phyloP scores from a whole-genome alignment of 2,888 invertebrate species.

The Sussaba pulchella region DNA sequence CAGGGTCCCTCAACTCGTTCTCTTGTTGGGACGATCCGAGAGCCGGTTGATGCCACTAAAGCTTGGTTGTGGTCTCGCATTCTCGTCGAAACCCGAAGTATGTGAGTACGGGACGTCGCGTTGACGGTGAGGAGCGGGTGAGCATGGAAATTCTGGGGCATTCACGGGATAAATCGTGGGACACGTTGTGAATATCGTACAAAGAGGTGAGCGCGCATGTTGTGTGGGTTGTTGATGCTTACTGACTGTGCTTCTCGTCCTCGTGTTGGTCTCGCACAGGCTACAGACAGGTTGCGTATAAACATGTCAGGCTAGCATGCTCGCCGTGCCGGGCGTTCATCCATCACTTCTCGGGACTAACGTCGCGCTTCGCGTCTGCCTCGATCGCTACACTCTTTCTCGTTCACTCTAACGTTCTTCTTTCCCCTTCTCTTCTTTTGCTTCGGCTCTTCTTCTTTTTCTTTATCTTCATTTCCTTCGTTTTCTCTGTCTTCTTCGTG shows the following conservation, averaged over 20 bases:
- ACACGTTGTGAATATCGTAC: slow-evolving; percentile 75
- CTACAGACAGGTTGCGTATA: slow-evolving; percentile 82
- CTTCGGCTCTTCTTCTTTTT: neutral
- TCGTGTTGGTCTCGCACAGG: slow-evolving; percentile 61
- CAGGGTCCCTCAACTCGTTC: slow-evolving; percentile 44
- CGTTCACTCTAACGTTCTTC: slow-evolving; percentile 45
- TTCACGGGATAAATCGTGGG: slow-evolving; percentile 78
- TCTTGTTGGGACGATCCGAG: slow-evolving; percentile 27
- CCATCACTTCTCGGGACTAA: slow-evolving; percentile 77
- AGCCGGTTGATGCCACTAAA: slow-evolving; percentile 11
- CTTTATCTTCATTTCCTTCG: slow-evolving; percentile 8
- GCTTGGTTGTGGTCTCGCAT: slow-evolving; percentile 15
- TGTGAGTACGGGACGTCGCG: slow-evolving; percentile 33
- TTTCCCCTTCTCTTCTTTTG: neutral
- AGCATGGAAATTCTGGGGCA: slow-evolving; percentile 76
- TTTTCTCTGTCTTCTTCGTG: no score
- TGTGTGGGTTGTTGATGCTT: slow-evolving; percentile 47
- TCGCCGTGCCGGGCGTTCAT: slow-evolving; percentile 79
- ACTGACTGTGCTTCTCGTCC: slow-evolving; percentile 47
- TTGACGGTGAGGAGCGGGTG: slow-evolving; percentile 11
- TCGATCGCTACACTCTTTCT: slow-evolving; percentile 59
- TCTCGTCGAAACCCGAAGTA: slow-evolving; percentile 39
- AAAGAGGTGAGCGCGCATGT: slow-evolving; percentile 77
- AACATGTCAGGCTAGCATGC: slow-evolving; percentile 82
- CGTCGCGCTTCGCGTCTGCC: slow-evolving; percentile 55